Percentiles rank a stretch among this genome's conserved stretches.
phyloP scores from a whole-genome alignment of 2,888 invertebrate species.

The Euphydryas editha region DNA sequence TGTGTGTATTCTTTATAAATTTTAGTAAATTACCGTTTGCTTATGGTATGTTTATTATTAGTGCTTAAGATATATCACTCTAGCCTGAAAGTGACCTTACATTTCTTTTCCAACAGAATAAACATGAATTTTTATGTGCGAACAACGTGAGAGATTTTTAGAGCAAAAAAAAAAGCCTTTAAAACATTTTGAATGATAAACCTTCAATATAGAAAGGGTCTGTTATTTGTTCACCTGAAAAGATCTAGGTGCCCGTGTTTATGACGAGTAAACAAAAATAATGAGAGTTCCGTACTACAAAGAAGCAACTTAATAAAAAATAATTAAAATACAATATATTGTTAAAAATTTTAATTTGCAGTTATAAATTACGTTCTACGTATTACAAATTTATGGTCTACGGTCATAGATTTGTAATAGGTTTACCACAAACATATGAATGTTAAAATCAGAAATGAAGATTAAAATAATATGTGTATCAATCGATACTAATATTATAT shows the following conservation, averaged over 20 bases:
- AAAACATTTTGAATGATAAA: not conserved
- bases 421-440: no score
- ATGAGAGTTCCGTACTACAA: no score
- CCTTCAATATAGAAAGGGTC: not conserved
- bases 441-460: no score
- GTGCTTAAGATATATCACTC: not conserved
- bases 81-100: not conserved
- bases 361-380: no score
- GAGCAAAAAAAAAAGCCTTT: not conserved
- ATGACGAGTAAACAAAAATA: not conserved
- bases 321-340: no score
- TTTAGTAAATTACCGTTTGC: not conserved
- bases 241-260: not conserved
- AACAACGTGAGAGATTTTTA: conserved; percentile 1
- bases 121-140: not conserved
- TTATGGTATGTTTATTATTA: not conserved
- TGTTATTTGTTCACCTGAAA: not conserved
- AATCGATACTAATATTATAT: no score
- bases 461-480: no score
- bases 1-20: not conserved
- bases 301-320: no score
- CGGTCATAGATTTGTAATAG: no score
- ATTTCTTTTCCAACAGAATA: not conserved
- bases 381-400: no score
- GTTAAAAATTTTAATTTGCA: no score